Base-by-base conservation (phyloP, 2,113 vertebrate species). In the Lophochroa leadbeateri region DNA sequence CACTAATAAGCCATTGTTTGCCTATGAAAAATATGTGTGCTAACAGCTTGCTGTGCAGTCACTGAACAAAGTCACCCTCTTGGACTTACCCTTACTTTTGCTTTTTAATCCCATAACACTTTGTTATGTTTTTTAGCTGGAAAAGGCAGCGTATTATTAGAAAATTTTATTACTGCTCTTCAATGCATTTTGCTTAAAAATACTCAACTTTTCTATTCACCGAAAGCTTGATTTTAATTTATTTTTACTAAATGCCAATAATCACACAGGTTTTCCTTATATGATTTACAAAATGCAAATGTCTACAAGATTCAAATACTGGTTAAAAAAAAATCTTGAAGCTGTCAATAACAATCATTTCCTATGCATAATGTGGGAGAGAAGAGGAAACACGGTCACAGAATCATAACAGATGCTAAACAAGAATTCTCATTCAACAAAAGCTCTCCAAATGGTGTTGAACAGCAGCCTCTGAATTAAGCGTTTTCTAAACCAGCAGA, bases 1-100 rank as follows among this genome's bases (percentile, higher is more conserved):
- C 91, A 46, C 78, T 90, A 97, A 97, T 96, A 97, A 95, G 79
- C 97, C 96, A 97, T 97, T 97, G 97, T 97, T 96, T 84, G 70
- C 65, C 65, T 81, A 58, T 83, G 96, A 91, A 96, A 94, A 96
- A 94, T 97, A 87, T 3, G n/a, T 29, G 89, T 52, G 83, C 75
- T 86, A 92, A 88, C 52, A 80, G 82, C 84, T 87, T 31, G 44
- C 88, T 70, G 75, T 0, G 2, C 83, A 63, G 21, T 78, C 91
- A 93, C 95, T 55, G 33, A 78, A 65, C 19, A 27, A 47, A 76
- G 72, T 60, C 52, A 74, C n/a, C 7, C 75, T 95, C 88, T 37
- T 44, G 13, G 21, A 61, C 46, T 61, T 49, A 46, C 13, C 25
- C 21, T 76, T 82, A 96, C 82, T 90, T 83, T 94, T 92, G 65